Evolutionary conservation across 2,113 vertebrate species (phyloP).

Genomic region (Desmodus rotundus): DNA sequence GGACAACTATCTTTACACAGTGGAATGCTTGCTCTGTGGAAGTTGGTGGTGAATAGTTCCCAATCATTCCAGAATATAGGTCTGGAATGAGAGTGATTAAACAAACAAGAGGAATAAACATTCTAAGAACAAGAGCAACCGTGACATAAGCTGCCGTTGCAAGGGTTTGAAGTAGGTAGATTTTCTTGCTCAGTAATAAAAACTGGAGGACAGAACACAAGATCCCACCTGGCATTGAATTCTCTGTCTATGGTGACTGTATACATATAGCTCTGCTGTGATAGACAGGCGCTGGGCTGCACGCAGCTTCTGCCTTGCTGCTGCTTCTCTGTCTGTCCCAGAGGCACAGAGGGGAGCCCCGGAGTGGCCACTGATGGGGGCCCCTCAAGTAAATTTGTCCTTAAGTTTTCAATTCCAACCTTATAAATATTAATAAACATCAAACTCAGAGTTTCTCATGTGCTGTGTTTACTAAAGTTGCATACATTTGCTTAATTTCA

Average conservation of each 20-base stretch:
- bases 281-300: rapidly evolving
- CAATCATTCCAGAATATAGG: not conserved
- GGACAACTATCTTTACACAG: not conserved
- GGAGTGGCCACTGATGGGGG: too few species aligned
- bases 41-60: not conserved
- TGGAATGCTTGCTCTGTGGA: not conserved
- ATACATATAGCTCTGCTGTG: not conserved
- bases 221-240: rapidly evolving
- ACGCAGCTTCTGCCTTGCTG: rapidly evolving
- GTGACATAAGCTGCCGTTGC: not conserved
- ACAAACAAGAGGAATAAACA: not conserved
- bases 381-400: not conserved
- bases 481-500: not conserved
- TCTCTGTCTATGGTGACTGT: not conserved
- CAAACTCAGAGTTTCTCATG: not conserved
- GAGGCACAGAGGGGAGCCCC: not conserved
- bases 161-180: not conserved
- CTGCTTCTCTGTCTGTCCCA: not conserved
- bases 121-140: not conserved
- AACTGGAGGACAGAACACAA: not conserved
- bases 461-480: not conserved
- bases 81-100: not conserved
- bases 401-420: not conserved
- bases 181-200: not conserved
- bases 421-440: not conserved